These are phyloP conservation scores for Okapia johnstoni DNA, from an alignment of 2,113 vertebrate species.

Conservation along the genomic window DNA sequence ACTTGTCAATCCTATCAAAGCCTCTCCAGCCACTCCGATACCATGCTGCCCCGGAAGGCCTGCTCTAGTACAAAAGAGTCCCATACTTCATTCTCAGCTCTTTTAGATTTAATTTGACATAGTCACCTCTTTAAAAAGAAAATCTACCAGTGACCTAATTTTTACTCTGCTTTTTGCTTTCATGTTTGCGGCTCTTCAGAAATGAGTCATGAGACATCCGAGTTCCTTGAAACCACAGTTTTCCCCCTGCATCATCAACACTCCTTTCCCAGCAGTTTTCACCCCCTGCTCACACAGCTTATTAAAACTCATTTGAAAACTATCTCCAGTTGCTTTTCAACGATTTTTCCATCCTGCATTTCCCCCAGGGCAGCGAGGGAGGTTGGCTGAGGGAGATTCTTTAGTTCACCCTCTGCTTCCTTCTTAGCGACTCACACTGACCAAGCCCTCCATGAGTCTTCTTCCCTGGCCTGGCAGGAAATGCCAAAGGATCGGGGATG, in stretches of 20 bases:
- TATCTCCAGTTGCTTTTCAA: conserved; percentile 53
- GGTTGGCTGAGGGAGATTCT: conserved; percentile 22
- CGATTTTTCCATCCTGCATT: conserved; percentile 57
- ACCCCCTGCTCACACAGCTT: background rate
- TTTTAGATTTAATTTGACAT: background rate
- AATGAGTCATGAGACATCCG: background rate
- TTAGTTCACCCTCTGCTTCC: conserved; percentile 25
- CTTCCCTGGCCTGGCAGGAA: conserved; percentile 64
- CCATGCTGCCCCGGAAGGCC: fast-evolving
- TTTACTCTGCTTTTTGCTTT: background rate
- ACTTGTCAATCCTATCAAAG: background rate
- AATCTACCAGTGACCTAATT: background rate
- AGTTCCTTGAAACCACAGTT: background rate
- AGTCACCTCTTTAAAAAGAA: background rate
- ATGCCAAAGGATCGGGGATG: conserved; percentile 48
- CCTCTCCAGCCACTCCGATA: too few relatives aligned
- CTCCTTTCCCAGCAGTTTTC: background rate
- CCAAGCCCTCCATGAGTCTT: conserved; percentile 3
- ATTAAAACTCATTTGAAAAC: conserved; percentile 30
- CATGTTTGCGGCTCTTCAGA: background rate
- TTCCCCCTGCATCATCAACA: background rate
- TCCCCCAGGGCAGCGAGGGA: background rate
- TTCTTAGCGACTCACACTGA: background rate
- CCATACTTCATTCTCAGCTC: background rate
- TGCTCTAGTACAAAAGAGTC: background rate